Evolutionary conservation across 2,888 invertebrate species (phyloP), one percentile per base, ranked within the genome.

Genomic region (Drosophila formosana): DNA sequence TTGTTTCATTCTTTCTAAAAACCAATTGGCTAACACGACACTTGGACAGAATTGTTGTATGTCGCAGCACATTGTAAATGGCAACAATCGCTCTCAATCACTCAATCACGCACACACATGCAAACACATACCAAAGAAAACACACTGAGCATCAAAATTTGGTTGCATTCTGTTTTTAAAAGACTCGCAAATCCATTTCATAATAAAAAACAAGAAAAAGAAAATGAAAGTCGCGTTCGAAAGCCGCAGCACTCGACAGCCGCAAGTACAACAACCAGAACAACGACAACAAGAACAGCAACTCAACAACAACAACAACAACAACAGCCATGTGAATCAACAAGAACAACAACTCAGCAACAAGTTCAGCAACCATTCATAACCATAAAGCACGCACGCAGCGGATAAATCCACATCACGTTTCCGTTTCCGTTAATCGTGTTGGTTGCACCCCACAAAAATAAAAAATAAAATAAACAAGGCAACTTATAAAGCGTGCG

Each of bases 311-410:
- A 43, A 61, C 58, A 43, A 23, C 58, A 47, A 62, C 61, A 51
- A 51, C 46, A 32, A 34, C 60, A 58, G 34, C 34, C 13, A 46
- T 32, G 47, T 23, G 43, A 43, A 47, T 41, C 67, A 60, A 46
- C 63, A 49, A 45, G 4, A 58, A 50, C 62, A 52, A 45, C 26
- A 64, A 43, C 46, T 57, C 47, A 57, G 58, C 49, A 52, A 47
- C 61, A 43, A 56, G 66, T 32, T 62, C 69, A 74, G 58, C 74
- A 68, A 65, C 34, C 78, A 70, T 72, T 66, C 57, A 74, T 68
- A 82, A 62, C 67, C 81, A 81, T 67, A 77, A 65, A 55, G 68
- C 70, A 84, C 76, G 71, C 75, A 83, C 72, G 55, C 78, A 66
- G 43, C 71, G 79, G 84, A 78, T 49, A 69, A 67, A 62, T 65